phyloP scores from a whole-genome alignment of 1,140 invertebrate species.

The Nomia melanderi region DNA sequence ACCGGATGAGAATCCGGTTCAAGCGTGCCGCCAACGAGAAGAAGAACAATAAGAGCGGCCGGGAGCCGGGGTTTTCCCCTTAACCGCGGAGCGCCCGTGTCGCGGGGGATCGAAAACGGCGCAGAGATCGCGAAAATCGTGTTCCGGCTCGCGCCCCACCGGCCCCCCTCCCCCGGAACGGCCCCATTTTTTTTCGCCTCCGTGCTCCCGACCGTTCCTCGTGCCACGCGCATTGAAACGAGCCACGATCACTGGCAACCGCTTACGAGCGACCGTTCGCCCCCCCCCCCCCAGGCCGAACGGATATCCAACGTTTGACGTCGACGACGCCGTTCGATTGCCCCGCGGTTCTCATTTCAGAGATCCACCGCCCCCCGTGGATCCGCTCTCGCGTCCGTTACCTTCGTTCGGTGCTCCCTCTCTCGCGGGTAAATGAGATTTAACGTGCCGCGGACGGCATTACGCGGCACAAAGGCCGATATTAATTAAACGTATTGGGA shows the following conservation, averaged over 20 bases:
- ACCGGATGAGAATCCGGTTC: constrained; percentile 24
- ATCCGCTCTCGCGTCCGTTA: too few relatives aligned
- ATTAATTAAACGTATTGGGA: constrained; percentile 14
- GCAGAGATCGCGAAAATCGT: constrained; percentile 32
- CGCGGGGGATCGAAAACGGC: constrained; percentile 5
- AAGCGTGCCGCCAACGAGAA: constrained; percentile 5
- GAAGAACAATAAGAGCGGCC: constrained; percentile 34
- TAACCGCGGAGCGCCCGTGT: constrained; percentile 3
- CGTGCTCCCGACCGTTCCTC: neutral
- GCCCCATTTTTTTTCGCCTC: constrained; percentile 28
- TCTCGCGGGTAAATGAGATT: neutral
- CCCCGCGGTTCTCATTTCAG: neutral
- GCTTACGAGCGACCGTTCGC: neutral
- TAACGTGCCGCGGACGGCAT: neutral
- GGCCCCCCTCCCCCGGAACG: constrained; percentile 22
- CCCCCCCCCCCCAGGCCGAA: neutral
- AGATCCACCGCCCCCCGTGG: too few relatives aligned
- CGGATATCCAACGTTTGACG: neutral
- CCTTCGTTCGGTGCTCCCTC: too few relatives aligned
- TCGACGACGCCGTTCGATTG: constrained; percentile 13
- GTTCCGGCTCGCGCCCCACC: constrained; percentile 36
- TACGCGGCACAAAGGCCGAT: neutral
- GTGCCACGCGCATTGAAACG: constrained; percentile 44
- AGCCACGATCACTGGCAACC: neutral
- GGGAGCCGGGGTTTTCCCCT: constrained; percentile 17